Evolutionary conservation across 1,140 invertebrate genomes (phyloP), one percentile per base, ranked within the genome.

Genomic region (Scaptomyza graminum): DNA sequence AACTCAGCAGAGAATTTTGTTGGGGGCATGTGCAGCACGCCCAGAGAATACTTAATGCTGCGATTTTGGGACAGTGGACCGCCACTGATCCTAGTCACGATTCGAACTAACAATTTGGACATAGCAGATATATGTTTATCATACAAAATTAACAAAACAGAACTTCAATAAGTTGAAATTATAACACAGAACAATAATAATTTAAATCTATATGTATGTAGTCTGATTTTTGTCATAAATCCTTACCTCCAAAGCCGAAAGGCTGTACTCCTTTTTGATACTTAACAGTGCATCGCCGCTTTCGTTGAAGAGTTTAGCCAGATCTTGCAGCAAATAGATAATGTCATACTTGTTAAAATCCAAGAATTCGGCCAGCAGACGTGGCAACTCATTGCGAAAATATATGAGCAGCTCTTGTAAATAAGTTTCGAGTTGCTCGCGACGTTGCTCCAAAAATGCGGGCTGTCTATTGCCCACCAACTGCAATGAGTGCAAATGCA

Each of bases 271-370:
- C 44, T 94, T 94, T 25, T 92, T 93, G 67, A 92, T 92, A 65
- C 94, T 91, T 25, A 96, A 90, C 22, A 96, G 88, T 22, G 92
- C 92, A 80, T 96, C 95, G 1, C 95, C 95, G 87, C 95, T 94
- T 31, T 94, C 93, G 88, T 94, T 96, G 74, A 96, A 95, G 57
- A 94, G 93, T 50, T 95, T 92, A 1, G 96, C 95, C 87, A 97
- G 93, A 85, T 95, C 95, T 93, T 96, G 96, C 5, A 97, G 90
- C 47, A 97, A 82, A 92, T 96, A 97, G 66, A 95, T 95, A 78
- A 97, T 96, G 90, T 97, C 96, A 92, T 97, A 97, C 47, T 95
- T 90, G 79, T 97, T 95, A 51, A 97, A 95, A 76, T 97, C 94
- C 25, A 97, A 90, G 92, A 98, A 97, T 52, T 95, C 92, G 0